phyloP scores from a whole-genome alignment of 2,888 invertebrate genomes.

The Sinohyriopsis cumingii region DNA sequence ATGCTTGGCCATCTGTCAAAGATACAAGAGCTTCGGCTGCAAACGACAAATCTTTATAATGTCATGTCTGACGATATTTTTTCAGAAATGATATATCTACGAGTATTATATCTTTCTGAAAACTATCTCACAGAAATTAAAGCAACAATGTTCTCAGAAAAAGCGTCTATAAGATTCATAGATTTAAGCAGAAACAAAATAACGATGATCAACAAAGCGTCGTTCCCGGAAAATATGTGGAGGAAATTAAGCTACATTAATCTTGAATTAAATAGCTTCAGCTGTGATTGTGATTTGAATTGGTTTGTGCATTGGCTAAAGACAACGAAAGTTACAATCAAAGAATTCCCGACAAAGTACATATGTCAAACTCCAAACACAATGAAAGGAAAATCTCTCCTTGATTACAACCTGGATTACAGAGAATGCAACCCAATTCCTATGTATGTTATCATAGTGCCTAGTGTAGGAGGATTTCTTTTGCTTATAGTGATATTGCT shows the following conservation, averaged over 20 bases:
- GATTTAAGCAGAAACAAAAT: neutral
- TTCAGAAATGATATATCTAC: neutral
- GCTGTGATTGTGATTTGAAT: constrained; percentile 76
- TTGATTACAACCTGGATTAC: no score
- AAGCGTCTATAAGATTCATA: neutral
- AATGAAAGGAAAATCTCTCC: neutral
- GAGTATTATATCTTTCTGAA: neutral
- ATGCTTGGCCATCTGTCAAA: no score
- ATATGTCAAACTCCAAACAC: neutral
- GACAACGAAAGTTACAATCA: neutral
- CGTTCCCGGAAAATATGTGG: neutral
- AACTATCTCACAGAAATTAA: constrained; percentile 1
- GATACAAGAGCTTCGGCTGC: no score
- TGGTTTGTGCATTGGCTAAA: constrained; percentile 22
- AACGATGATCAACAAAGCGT: neutral
- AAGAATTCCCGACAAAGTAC: no score
- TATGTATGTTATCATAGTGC: no score
- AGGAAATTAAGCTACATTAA: constrained; percentile 47
- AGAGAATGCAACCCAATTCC: no score
- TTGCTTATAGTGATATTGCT: constrained; percentile 6
- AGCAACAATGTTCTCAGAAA: neutral
- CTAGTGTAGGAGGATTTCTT: neutral
- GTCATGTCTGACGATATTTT: no score
- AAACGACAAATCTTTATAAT: no score
- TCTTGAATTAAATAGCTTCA: constrained; percentile 77